Base-by-base conservation (phyloP, 2,797 vertebrate species). In the Gorsachius magnificus region DNA sequence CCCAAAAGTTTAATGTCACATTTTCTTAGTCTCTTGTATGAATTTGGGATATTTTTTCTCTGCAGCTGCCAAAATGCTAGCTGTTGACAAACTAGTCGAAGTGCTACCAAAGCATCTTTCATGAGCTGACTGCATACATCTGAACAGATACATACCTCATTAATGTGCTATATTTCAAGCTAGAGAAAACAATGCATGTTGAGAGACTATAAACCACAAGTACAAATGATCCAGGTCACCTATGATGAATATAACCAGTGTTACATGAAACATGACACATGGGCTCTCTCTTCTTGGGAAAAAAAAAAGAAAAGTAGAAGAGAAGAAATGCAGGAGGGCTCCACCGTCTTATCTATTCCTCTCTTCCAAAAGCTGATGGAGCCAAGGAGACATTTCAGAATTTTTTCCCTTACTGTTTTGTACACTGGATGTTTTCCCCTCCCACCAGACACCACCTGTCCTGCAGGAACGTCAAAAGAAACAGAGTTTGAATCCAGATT, bases 151-250 rank as follows among this genome's bases (percentile, higher is more conserved):
- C 95, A 97, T 94, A 87, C 95, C 97, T 98, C 97, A 97, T 98
- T 98, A 98, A 97, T 85, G 91, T 66, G 95, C 97, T 95, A 88
- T 97, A 98, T 97, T 97, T 98, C 98, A 98, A 96, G 78, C 90
- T 65, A 35, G 56, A 96, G 94, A 96, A 98, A 97, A 98, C 97
- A 97, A 97, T 89, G 93, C 86, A 90, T 64, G 96, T 97, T 35
- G 45, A 96, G 98, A 98, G 97, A 97, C 96, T 95, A 96, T 97
- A 98, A 98, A 98, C 96, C 96, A 97, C 92, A 93, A 97, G 95
- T 85, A 96, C 97, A 97, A 97, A 96, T 83, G 95, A 97, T 96
- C 83, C 96, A 97, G 97, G 98, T 98, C 97, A 97, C 16, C 57
- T 96, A 82, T 97, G 97, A 98, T 97, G 93, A 97, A 98, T 98